Percentiles rank a stretch among this genome's conserved stretches.
These are phyloP conservation scores for Corydoras maculifer DNA, from an alignment of 2,113 vertebrate genomes.

Conservation along the genomic window DNA sequence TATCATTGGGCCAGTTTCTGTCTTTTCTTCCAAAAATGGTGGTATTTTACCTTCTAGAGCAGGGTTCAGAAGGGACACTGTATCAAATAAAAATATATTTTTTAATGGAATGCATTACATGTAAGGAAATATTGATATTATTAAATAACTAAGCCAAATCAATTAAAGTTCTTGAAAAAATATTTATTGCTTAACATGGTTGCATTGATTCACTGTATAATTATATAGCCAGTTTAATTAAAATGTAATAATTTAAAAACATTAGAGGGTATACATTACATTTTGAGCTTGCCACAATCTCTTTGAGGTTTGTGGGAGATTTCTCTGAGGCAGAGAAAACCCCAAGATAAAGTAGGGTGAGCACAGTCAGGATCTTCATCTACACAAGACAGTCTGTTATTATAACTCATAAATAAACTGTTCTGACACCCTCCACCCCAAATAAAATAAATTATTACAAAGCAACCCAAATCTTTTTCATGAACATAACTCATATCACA, in stretches of 20 bases:
- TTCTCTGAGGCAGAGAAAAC: slow-evolving; percentile 4
- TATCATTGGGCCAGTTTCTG: slow-evolving; percentile 30
- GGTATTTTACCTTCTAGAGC: slow-evolving; percentile 50
- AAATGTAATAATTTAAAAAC: no score
- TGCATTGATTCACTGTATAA: no score
- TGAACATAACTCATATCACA: no score
- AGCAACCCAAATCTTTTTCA: no score
- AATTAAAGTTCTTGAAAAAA: no score
- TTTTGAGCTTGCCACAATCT: slow-evolving; percentile 26
- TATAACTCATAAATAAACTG: no score
- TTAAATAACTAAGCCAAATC: no score
- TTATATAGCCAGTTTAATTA: no score
- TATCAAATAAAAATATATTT: slow-evolving; percentile 4
- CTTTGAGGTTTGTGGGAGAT: slow-evolving; percentile 20
- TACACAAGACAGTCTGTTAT: slow-evolving; percentile 3
- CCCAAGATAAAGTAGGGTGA: slow-evolving; percentile 26
- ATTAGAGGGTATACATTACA: slow-evolving; percentile 5
- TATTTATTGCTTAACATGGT: no score
- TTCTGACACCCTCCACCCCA: no score
- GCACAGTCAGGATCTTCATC: slow-evolving; percentile 39
- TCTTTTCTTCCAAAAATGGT: not conserved
- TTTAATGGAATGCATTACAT: not conserved
- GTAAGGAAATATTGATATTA: no score
- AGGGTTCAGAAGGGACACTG: slow-evolving; percentile 57
- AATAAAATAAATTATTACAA: no score